phyloP scores from a whole-genome alignment of 2,888 invertebrate genomes.

The Calameuta idolon region DNA sequence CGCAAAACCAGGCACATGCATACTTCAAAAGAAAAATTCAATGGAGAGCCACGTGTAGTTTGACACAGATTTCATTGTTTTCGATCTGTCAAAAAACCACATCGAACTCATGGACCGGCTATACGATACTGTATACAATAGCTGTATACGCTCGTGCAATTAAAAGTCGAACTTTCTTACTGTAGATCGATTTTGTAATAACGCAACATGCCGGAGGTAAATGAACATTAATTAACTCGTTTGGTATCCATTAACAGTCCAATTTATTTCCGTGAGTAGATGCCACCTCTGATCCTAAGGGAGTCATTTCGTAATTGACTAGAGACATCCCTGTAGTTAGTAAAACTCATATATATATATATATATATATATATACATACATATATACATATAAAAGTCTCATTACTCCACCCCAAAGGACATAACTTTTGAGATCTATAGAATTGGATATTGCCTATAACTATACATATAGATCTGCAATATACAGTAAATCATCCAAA shows the following conservation, averaged over 20 bases:
- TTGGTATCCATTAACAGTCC: conserved; percentile 19
- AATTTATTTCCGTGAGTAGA: conserved; percentile 10
- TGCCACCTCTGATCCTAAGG: conserved; percentile 38
- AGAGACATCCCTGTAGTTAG: not conserved
- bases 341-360: not conserved
- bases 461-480: not conserved
- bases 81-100: no score
- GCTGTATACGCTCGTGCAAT: not conserved
- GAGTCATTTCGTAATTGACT: conserved; percentile 48
- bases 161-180: not conserved
- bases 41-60: no score
- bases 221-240: conserved; percentile 39
- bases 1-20: no score
- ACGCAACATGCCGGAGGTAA: conserved; percentile 14
- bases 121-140: not conserved
- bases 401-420: not conserved
- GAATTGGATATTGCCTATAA: not conserved
- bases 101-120: no score
- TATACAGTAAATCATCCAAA: not conserved
- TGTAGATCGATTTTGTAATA: not conserved
- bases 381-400: not conserved
- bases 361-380: no score
- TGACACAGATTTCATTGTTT: no score
- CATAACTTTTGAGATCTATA: not conserved
- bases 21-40: no score